Conservation (phyloP, 2,888 invertebrate genomes). For the Amblyjoppa fuscipennis region DNA sequence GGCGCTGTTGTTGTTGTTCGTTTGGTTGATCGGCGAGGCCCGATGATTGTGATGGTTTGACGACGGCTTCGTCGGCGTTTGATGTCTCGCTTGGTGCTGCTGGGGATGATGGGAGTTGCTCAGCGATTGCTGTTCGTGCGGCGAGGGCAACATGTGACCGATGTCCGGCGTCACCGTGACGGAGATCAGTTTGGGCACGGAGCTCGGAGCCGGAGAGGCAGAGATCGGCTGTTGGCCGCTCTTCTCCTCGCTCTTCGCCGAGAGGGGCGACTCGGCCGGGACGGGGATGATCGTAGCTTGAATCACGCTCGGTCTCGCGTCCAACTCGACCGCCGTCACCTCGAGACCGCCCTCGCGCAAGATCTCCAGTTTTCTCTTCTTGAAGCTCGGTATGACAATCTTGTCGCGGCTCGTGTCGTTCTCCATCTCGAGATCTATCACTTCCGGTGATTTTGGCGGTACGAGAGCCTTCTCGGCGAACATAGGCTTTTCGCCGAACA, state of each 20-base stretch:
- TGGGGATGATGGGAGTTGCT: constrained; percentile 57
- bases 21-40: constrained; percentile 36
- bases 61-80: constrained; percentile 34
- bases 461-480: constrained; percentile 84
- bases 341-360: constrained; percentile 91
- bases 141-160: constrained; percentile 83
- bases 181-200: constrained; percentile 83
- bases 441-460: constrained; percentile 89
- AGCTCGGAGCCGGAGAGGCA: constrained; percentile 79
- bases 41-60: constrained; percentile 39
- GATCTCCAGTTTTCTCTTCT: constrained; percentile 91
- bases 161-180: constrained; percentile 86
- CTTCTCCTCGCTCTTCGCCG: constrained; percentile 81
- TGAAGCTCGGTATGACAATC: constrained; percentile 86
- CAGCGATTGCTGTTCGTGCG: constrained; percentile 73
- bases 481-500: constrained; percentile 82
- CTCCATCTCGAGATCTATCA: constrained; percentile 88
- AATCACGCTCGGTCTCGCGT: constrained; percentile 84
- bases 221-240: constrained; percentile 66
- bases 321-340: constrained; percentile 89
- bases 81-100: constrained; percentile 48
- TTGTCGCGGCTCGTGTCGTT: constrained; percentile 80
- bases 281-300: constrained; percentile 86
- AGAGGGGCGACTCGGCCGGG: constrained; percentile 79
- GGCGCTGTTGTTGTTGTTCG: constrained; percentile 68